Evolutionary conservation across 2,797 vertebrate genomes (phyloP), one percentile per base, ranked within the genome.

Genomic region (Tadarida brasiliensis): DNA sequence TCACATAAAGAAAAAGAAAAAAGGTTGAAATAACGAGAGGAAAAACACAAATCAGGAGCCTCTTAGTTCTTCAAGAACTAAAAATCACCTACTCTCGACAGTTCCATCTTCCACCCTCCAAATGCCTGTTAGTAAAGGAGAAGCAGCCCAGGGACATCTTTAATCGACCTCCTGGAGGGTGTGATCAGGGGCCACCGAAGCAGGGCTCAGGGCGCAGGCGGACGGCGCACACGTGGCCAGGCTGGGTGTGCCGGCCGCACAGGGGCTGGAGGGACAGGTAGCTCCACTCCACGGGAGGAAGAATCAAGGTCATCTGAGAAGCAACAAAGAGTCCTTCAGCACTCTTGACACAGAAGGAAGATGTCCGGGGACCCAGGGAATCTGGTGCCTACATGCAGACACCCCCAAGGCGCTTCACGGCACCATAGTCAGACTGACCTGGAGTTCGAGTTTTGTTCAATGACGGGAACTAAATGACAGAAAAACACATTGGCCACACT

Each of bases 131-230:
- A 98, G 97, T 84, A 87, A 96, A 96, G 96, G 96, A 94, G 73
- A 96, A 97, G 94, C 59, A 71, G 96, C 65, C 87, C 95, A 96
- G 95, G 96, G 98, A 98, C 54, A 97, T 98, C 98, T 98, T 98
- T 98, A 98, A 98, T 98, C 98, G 98, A 98, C 98, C 98, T 98
- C 98, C 97, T 81, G 94, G 95, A 0, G 97, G 98, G 97, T 96
- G 96, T 98, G 98, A 98, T 96, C 98, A 97, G 98, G 97, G 97
- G 95, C 95, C 98, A 97, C 94, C 98, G 98, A 97, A 98, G 98
- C 97, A 85, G 94, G 95, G 96, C 97, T 98, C 98, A 98, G 98
- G 89, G 97, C 86, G 97, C 97, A 97, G 97, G 96, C 91, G 92
- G 97, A 97, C 56, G 97, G 97, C 96, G 98, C 98, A 94, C 98